Conservation (phyloP, 2,797 vertebrate genomes). For the Mormyrus hasselquistii region DNA sequence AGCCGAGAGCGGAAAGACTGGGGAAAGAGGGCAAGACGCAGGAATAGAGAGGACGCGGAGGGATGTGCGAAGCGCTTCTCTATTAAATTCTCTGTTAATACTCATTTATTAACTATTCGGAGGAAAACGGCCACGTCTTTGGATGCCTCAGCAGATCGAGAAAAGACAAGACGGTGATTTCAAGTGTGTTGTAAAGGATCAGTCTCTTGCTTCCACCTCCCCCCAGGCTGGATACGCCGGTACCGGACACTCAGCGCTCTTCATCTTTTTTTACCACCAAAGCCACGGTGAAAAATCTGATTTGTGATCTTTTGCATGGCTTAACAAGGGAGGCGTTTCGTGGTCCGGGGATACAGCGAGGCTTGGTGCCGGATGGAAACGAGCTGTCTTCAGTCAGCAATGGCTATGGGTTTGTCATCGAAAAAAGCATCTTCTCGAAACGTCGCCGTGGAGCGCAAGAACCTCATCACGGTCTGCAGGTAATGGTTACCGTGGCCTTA, state of each 20-base stretch:
- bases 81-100: too few species aligned
- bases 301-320: slow-evolving; percentile 28
- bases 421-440: slow-evolving; percentile 76
- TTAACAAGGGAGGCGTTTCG: slow-evolving; percentile 37
- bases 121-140: not conserved
- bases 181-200: not conserved
- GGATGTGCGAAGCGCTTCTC: not conserved
- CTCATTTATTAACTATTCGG: not conserved
- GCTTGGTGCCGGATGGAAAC: slow-evolving; percentile 61
- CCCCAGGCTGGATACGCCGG: not conserved
- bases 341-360: slow-evolving; percentile 27
- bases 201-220: not conserved
- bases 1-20: slow-evolving; percentile 3
- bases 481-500: slow-evolving; percentile 34
- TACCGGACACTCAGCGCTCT: not conserved
- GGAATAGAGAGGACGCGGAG: not conserved
- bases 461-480: slow-evolving; percentile 93
- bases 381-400: slow-evolving; percentile 69
- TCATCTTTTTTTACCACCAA: not conserved
- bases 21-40: not conserved
- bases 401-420: slow-evolving; percentile 75
- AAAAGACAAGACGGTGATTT: not conserved
- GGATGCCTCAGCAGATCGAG: not conserved
- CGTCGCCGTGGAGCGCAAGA: slow-evolving; percentile 80
- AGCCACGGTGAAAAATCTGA: not conserved